These are phyloP conservation scores for Diplodus sargus DNA, from an alignment of 2,797 vertebrate genomes.

Conservation along the genomic window DNA sequence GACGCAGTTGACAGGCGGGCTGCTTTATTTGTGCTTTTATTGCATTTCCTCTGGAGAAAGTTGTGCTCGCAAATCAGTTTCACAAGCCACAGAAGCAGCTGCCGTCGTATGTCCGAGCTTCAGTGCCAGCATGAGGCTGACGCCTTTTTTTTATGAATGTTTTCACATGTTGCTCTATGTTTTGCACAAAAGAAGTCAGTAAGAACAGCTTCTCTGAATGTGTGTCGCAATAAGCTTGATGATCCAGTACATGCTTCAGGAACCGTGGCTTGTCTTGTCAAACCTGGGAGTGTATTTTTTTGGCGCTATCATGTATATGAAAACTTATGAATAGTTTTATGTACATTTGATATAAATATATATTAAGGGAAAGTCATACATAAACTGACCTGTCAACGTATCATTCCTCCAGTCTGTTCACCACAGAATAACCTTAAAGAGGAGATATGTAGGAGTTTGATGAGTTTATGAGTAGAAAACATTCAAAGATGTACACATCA, in stretches of 20 bases:
- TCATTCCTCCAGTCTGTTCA: background rate
- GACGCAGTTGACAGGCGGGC: background rate
- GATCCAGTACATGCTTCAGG: constrained; percentile 1
- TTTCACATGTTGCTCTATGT: background rate
- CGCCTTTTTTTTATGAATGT: constrained; percentile 11
- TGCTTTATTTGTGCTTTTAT: constrained; percentile 24
- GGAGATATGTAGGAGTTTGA: too few species aligned
- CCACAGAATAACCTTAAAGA: background rate
- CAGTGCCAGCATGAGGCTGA: background rate
- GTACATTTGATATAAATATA: too few species aligned
- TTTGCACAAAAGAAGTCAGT: constrained; percentile 19
- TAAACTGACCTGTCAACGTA: background rate
- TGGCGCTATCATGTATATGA: background rate
- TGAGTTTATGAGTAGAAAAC: too few species aligned
- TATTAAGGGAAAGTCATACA: background rate
- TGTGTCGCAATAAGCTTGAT: constrained; percentile 18
- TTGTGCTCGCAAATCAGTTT: constrained; percentile 34
- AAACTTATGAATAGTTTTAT: background rate
- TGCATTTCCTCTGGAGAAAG: constrained; percentile 33
- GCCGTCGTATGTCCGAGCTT: background rate
- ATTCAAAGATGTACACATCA: too few species aligned
- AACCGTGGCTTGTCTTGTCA: constrained; percentile 19
- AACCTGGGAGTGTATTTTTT: constrained; percentile 22
- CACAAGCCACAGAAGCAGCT: constrained; percentile 6
- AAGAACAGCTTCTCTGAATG: constrained; percentile 16